phyloP scores from a whole-genome alignment of 1,140 invertebrate genomes.

The Reticulitermes speratus region DNA sequence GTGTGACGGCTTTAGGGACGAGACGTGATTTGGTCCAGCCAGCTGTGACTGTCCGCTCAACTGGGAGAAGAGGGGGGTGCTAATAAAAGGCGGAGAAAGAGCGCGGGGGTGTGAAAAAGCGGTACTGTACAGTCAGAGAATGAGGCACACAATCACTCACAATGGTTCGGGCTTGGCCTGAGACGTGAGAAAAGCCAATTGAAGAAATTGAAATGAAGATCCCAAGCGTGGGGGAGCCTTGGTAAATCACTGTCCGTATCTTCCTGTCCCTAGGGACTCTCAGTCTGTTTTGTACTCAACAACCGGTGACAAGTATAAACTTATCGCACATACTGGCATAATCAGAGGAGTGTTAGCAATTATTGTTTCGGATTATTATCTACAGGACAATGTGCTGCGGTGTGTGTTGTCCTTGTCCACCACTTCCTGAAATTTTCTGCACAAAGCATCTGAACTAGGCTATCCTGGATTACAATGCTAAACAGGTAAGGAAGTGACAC shows the following conservation, averaged over 20 bases:
- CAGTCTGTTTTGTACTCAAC: not conserved
- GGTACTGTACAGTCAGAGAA: not conserved
- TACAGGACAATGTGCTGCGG: not conserved
- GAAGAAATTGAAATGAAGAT: constrained; percentile 19
- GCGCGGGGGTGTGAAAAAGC: not conserved
- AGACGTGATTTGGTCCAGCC: constrained; percentile 8
- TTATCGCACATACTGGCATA: no score
- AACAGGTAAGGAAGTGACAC: not conserved
- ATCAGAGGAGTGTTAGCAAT: not conserved
- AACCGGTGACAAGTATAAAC: not conserved
- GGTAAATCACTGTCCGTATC: not conserved
- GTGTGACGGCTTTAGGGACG: not conserved
- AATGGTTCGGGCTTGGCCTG: constrained; percentile 3
- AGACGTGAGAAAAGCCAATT: constrained; percentile 18
- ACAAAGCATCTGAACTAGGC: not conserved
- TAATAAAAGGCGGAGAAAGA: not conserved
- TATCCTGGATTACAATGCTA: not conserved
- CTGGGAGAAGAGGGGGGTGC: not conserved
- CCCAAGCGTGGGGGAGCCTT: not conserved
- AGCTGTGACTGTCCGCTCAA: not conserved
- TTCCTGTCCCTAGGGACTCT: not conserved
- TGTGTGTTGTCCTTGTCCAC: not conserved
- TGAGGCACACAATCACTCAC: constrained; percentile 2
- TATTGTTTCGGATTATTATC: not conserved
- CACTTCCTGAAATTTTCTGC: not conserved